A percentile compares a stretch with the other conserved stretches of the same genome.
Conservation (phyloP, 2,888 invertebrate genomes). For the Mylabris sibirica region DNA sequence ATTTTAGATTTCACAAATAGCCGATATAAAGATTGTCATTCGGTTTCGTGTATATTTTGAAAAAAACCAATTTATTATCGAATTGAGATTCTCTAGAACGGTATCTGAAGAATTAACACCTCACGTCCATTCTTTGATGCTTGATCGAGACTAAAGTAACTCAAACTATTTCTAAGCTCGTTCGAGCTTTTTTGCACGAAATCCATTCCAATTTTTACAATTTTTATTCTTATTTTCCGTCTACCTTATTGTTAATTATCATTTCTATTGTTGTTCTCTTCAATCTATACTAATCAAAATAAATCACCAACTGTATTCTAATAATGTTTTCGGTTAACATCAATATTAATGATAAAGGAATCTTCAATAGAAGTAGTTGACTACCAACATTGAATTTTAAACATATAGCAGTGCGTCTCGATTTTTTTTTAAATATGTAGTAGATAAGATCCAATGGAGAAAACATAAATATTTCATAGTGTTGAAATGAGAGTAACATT, state of each 20-base stretch:
- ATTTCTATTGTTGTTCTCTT: not conserved
- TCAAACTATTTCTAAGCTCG: too few species aligned
- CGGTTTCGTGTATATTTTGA: too few species aligned
- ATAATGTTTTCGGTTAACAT: conserved; percentile 25
- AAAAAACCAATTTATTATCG: too few species aligned
- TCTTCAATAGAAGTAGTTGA: conserved; percentile 19
- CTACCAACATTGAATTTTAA: conserved; percentile 39
- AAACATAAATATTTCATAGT: conserved; percentile 55
- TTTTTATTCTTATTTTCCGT: not conserved
- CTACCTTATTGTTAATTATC: not conserved
- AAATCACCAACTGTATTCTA: not conserved
- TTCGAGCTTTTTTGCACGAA: not conserved
- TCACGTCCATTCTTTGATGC: too few species aligned
- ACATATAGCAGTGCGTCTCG: conserved; percentile 35
- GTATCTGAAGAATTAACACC: too few species aligned
- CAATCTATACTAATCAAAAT: not conserved
- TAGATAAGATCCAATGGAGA: conserved; percentile 47
- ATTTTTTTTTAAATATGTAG: conserved; percentile 44
- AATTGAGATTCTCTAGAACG: too few species aligned
- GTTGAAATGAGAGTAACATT: conserved; percentile 36
- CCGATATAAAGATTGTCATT: too few species aligned
- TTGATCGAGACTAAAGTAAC: too few species aligned
- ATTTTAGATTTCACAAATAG: too few species aligned
- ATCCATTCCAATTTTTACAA: too few species aligned
- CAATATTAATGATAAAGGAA: conserved; percentile 42